These are phyloP conservation scores for Threskiornis aethiopicus DNA, from an alignment of 2,797 vertebrate species.

Conservation along the genomic window DNA sequence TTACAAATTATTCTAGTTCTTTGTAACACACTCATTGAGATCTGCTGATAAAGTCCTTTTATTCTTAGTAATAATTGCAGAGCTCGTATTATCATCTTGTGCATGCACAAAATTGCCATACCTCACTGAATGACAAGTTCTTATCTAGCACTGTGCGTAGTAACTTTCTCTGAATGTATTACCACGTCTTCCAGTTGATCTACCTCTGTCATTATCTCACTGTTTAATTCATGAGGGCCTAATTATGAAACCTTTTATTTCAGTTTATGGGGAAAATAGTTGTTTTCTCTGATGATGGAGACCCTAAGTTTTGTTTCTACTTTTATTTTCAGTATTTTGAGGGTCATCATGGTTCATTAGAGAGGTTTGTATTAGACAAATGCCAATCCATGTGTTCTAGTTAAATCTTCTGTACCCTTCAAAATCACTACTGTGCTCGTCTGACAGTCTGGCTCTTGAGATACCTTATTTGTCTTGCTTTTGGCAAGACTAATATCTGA, in stretches of 20 bases:
- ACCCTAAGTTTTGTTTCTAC: neutral
- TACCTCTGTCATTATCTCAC: neutral
- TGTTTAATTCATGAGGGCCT: neutral
- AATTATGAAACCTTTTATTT: neutral
- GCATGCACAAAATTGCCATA: neutral
- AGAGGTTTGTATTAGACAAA: neutral
- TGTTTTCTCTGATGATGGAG: neutral
- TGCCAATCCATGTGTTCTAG: neutral
- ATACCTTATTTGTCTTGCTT: neutral
- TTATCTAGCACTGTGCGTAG: neutral
- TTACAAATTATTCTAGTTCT: neutral
- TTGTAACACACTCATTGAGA: slow-evolving; percentile 29
- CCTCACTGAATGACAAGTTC: neutral
- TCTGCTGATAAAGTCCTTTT: slow-evolving; percentile 42
- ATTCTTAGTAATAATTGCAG: slow-evolving; percentile 38
- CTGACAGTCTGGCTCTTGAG: neutral
- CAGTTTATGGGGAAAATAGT: neutral
- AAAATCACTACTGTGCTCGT: neutral
- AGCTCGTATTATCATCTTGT: neutral
- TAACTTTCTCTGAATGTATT: neutral
- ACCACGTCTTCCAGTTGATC: neutral
- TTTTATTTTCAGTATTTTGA: neutral
- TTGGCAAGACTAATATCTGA: neutral
- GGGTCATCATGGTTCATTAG: neutral
- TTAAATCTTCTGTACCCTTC: neutral